phyloP scores from a whole-genome alignment of 2,888 invertebrate genomes.

The Caenorhabditis sp. region DNA sequence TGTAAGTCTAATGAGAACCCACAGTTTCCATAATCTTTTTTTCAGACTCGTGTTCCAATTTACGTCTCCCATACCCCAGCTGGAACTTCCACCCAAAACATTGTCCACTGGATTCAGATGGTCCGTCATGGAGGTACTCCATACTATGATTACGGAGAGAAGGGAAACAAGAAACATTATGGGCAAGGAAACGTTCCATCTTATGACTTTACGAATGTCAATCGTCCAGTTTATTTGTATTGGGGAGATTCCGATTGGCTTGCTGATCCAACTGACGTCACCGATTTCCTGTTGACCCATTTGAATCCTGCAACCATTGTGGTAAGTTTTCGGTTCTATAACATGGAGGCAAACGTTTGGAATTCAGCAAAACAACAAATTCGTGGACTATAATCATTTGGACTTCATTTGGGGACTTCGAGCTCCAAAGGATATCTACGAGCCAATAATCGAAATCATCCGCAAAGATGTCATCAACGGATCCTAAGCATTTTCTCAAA shows the following conservation, averaged over 20 bases:
- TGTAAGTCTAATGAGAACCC: slow-evolving; percentile 57
- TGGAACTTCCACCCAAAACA: slow-evolving; percentile 84
- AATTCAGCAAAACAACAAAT: slow-evolving; percentile 65
- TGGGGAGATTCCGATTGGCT: slow-evolving; percentile 78
- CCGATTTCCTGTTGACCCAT: slow-evolving; percentile 57
- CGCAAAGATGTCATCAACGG: slow-evolving; percentile 58
- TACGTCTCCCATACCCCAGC: slow-evolving; percentile 84
- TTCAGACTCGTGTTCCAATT: slow-evolving; percentile 85
- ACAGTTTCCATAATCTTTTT: background rate
- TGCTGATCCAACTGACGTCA: slow-evolving; percentile 74
- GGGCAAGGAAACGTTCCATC: slow-evolving; percentile 70
- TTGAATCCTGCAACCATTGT: slow-evolving; percentile 53
- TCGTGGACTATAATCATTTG: slow-evolving; percentile 75
- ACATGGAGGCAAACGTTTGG: background rate
- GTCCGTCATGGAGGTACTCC: slow-evolving; percentile 68
- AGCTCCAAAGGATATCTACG: slow-evolving; percentile 74
- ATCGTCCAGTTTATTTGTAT: slow-evolving; percentile 72
- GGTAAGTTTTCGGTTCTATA: slow-evolving; percentile 6
- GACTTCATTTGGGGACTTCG: slow-evolving; percentile 78
- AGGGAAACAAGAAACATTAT: slow-evolving; percentile 72
- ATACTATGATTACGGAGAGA: slow-evolving; percentile 70
- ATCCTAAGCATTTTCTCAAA: slow-evolving; percentile 22
- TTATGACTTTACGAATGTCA: slow-evolving; percentile 74
- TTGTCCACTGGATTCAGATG: slow-evolving; percentile 84
- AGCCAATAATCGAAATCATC: slow-evolving; percentile 70